Evolutionary conservation across 2,113 vertebrate species (phyloP), one percentile per base, ranked within the genome.

Genomic region (Melanerpes formicivorus): DNA sequence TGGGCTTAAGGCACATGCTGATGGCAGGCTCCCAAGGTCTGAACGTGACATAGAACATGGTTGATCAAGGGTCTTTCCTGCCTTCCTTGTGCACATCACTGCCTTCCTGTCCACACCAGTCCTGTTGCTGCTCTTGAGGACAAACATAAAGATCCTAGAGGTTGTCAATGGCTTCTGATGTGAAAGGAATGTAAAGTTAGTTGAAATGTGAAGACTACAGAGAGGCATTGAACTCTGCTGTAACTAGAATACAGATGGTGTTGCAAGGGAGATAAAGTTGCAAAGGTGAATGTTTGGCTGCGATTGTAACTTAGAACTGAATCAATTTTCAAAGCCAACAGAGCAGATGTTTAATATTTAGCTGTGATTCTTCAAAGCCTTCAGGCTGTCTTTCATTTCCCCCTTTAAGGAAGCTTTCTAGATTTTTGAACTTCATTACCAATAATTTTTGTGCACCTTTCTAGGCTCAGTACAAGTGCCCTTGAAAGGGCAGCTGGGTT

Each of bases 401-500:
- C 62, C 37, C 64, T 88, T 85, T 52, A 66, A 40, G 64, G 87
- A 67, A 70, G 42, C 58, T 46, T 30, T 80, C 63, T 87, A 40
- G 27, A 87, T 78, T 78, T 78, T 77, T 84, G 16, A 92, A 73
- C 78, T 79, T 63, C 2, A 2, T 79, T 94, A 81, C 85, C 80
- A 83, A 12, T 89, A 83, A 83, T 48, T 69, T 94, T 94, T 95
- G 82, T 90, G 82, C 42, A 72, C 79, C 34, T 93, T 80, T 37
- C 54, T 60, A 7, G 90, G 56, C 80, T 93, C 63, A 87, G 87
- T 76, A 88, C 74, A 75, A 87, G 74, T 67, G 75, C 87, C 95
- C 94, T 94, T 90, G 95, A 90, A 87, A 79, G 87, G 83, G 56
- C 77, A 77, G 48, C 66, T 65, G 67, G 71, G 78, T 93, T 96